A percentile compares a stretch with the other conserved stretches of the same genome.
These are phyloP conservation scores for Hedya salicella DNA, from an alignment of 2,888 invertebrate genomes.

Conservation along the genomic window DNA sequence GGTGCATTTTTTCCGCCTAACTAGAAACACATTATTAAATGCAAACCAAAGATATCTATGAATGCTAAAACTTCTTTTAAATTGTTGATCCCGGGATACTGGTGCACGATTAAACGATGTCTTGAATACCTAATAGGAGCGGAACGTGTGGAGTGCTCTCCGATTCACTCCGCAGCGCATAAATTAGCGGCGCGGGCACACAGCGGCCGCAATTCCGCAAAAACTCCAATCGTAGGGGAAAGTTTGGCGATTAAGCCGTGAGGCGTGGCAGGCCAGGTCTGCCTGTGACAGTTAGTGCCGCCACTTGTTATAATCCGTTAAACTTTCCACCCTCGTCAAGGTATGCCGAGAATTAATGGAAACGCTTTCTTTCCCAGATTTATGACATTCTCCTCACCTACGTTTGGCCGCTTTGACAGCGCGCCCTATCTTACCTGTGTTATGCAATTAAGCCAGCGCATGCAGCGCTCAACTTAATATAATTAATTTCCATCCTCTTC, in stretches of 20 bases:
- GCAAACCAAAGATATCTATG: conserved; percentile 15
- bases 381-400: conserved; percentile 59
- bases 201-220: conserved; percentile 76
- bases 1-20: not conserved
- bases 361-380: conserved; percentile 73
- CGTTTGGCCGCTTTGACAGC: conserved; percentile 51
- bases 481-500: conserved; percentile 75
- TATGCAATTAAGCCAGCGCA: conserved; percentile 67
- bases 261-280: conserved; percentile 82
- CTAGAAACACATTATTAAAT: conserved; percentile 6
- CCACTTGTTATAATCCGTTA: conserved; percentile 83
- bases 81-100: conserved; percentile 61
- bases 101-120: conserved; percentile 77
- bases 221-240: conserved; percentile 83
- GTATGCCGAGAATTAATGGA: conserved; percentile 78
- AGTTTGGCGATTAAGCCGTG: conserved; percentile 84
- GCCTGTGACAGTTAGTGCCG: conserved; percentile 82
- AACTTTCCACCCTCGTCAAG: conserved; percentile 84
- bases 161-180: conserved; percentile 74
- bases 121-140: conserved; percentile 80
- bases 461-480: conserved; percentile 71
- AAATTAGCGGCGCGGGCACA: conserved; percentile 76
- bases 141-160: conserved; percentile 66
- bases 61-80: conserved; percentile 63
- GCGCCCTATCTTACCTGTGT: conserved; percentile 50